Base-by-base conservation (phyloP, 2,113 vertebrate genomes). In the Cairina moschata region DNA sequence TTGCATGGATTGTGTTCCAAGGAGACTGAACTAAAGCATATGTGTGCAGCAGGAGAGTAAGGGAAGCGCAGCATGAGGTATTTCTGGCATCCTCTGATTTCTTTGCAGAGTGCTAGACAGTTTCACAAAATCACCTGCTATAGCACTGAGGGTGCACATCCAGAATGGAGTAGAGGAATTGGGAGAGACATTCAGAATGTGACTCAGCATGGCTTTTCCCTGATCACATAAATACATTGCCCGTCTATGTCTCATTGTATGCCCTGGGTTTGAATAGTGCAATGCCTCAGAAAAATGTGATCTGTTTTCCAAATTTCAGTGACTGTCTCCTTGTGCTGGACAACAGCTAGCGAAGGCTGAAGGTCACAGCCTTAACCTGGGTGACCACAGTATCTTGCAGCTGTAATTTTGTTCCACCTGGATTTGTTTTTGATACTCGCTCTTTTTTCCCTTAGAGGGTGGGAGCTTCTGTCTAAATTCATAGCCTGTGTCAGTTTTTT, bases 221-320 rank as follows among this genome's bases (percentile, higher is more conserved):
- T 34, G 42, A 6, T 50, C 5, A 21, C 23, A 17, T 11, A 44
- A 23, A 75, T 7, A 3, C 11, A 1, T 6, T 26, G 2, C 15
- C 10, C 4, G 55, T 29, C 10, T 68, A 28, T 9, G 5, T 38
- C 25, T 67, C 40, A 59, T 25, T 2, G 1, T 0, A 2, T 17
- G 26, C 36, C 13, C 16, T 38, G 29, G 23, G 2, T 48, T 23
- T 22, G 71, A 50, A 50, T 2, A 26, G 13, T 40, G 6, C 48
- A 52, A 44, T 14, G 5, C 11, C 46, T 36, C 15, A 6, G 29
- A 7, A 50, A 71, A 67, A 36, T 17, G 15, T 38, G 17, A 28
- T 25, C 32, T 62, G 26, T 55, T 8, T 68, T 29, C 5, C 22
- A 17, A 18, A 5, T n/a, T 42, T 5, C 18, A 31, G 17, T 63